These are phyloP conservation scores for Okapia johnstoni DNA, from an alignment of 2,113 vertebrate genomes.

Conservation along the genomic window DNA sequence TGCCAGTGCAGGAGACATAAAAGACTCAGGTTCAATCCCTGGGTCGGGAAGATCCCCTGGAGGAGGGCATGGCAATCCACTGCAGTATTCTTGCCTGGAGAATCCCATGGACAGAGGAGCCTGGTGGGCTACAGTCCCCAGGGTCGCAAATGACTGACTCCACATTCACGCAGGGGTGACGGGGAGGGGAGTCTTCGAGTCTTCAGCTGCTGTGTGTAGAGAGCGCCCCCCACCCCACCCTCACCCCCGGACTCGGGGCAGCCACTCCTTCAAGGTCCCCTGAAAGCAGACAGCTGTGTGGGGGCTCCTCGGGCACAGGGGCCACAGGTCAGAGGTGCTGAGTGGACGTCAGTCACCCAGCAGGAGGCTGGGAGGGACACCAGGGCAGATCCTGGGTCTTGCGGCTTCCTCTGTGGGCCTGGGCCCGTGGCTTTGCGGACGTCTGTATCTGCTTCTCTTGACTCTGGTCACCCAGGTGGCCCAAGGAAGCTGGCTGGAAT, in stretches of 20 bases:
- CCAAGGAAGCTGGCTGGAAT: neutral
- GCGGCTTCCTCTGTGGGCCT: neutral
- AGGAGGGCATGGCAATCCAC: neutral
- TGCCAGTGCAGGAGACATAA: neutral
- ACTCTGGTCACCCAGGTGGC: neutral
- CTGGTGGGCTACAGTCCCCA: neutral
- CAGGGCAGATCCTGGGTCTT: neutral
- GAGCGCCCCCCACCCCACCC: neutral
- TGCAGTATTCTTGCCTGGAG: neutral
- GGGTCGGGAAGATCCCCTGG: neutral
- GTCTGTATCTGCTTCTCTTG: neutral
- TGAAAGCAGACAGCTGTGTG: rapidly evolving
- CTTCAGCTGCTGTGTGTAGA: neutral
- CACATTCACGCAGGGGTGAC: neutral
- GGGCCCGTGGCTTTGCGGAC: rapidly evolving
- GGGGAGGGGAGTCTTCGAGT: neutral
- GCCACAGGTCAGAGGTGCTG: too few relatives aligned
- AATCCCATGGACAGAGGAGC: neutral
- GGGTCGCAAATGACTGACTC: neutral
- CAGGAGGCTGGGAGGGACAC: neutral
- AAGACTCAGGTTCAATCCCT: neutral
- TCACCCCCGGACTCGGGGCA: rapidly evolving
- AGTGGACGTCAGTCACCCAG: rapidly evolving
- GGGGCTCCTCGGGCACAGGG: too few relatives aligned
- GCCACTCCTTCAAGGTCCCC: neutral